phyloP scores from a whole-genome alignment of 2,888 invertebrate genomes.

The Apoda limacodes region DNA sequence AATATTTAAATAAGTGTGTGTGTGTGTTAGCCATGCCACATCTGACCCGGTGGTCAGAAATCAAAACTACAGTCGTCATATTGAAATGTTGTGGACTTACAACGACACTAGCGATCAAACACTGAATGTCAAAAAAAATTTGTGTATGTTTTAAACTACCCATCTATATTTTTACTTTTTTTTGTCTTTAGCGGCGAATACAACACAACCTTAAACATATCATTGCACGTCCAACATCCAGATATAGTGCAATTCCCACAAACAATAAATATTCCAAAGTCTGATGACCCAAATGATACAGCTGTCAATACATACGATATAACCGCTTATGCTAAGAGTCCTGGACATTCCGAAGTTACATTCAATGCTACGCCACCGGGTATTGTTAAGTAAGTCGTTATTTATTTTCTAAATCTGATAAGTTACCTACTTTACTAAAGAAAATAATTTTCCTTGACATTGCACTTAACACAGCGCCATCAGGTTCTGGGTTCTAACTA shows the following conservation, averaged over 20 bases:
- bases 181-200: conserved; percentile 60
- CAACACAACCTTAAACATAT: conserved; percentile 52
- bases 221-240: conserved; percentile 72
- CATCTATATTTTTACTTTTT: conserved; percentile 2
- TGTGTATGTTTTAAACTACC: not conserved
- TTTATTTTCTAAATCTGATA: too few relatives aligned
- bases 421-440: too few relatives aligned
- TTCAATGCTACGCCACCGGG: conserved; percentile 69
- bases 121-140: too few relatives aligned
- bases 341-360: conserved; percentile 76
- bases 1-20: too few relatives aligned
- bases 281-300: conserved; percentile 33
- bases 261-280: conserved; percentile 46
- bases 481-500: too few relatives aligned
- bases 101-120: too few relatives aligned
- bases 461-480: too few relatives aligned
- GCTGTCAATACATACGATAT: conserved; percentile 58
- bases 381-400: conserved; percentile 62
- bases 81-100: too few relatives aligned
- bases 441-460: too few relatives aligned
- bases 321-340: conserved; percentile 69
- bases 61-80: too few relatives aligned
- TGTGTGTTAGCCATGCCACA: too few relatives aligned
- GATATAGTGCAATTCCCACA: conserved; percentile 72
- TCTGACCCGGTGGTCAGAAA: too few relatives aligned